These are phyloP conservation scores for Hyperoplus lanceolatus DNA, from an alignment of 2,797 vertebrate genomes.

Conservation along the genomic window DNA sequence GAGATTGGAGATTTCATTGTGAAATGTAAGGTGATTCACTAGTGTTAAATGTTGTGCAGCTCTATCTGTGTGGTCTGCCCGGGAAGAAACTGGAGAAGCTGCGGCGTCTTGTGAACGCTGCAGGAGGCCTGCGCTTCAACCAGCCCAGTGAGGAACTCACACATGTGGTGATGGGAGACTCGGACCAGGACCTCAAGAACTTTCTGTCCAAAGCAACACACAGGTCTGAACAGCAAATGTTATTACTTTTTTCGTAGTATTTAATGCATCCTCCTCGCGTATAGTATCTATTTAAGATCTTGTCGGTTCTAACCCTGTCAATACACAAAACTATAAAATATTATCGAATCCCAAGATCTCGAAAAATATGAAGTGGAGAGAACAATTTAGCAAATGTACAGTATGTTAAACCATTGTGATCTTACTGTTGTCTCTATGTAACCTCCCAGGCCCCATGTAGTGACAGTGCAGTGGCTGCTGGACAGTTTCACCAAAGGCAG, in stretches of 20 bases:
- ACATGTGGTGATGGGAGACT: slow-evolving; percentile 93
- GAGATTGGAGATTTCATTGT: neutral
- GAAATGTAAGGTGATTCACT: neutral
- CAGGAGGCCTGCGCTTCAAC: slow-evolving; percentile 95
- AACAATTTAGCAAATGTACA: neutral
- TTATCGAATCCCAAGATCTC: neutral
- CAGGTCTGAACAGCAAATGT: slow-evolving; percentile 82
- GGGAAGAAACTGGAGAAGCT: slow-evolving; percentile 94
- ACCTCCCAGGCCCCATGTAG: slow-evolving; percentile 89
- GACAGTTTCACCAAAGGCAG: slow-evolving; percentile 91
- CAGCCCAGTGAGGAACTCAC: slow-evolving; percentile 95
- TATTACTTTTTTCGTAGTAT: neutral
- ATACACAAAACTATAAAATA: neutral
- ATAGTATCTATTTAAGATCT: neutral
- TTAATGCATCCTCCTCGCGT: neutral
- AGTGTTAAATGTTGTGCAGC: slow-evolving; percentile 76
- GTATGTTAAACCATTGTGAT: neutral
- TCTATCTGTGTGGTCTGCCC: slow-evolving; percentile 93
- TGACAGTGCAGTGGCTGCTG: slow-evolving; percentile 94
- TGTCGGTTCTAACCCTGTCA: neutral
- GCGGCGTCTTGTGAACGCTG: slow-evolving; percentile 91
- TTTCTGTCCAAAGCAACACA: slow-evolving; percentile 90
- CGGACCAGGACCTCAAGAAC: slow-evolving; percentile 88
- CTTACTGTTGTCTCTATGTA: neutral
- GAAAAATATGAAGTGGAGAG: too few species aligned